These are phyloP conservation scores for Notarius lentiginosus DNA, from an alignment of 2,113 vertebrate genomes.

Conservation along the genomic window DNA sequence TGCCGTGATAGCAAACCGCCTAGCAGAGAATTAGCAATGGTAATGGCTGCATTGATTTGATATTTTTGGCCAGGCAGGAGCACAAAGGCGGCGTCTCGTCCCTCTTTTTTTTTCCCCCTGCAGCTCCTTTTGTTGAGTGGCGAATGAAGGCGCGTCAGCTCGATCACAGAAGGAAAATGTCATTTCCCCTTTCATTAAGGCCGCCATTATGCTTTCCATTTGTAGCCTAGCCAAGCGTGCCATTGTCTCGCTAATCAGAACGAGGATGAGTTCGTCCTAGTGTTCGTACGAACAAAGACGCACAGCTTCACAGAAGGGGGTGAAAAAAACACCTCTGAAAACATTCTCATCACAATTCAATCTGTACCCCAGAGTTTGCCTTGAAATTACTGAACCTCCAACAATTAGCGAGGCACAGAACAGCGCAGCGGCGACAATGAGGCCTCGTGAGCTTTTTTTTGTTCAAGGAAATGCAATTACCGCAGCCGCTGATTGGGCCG, in stretches of 20 bases:
- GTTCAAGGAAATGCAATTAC: slow-evolving; percentile 70
- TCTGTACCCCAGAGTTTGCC: slow-evolving; percentile 15
- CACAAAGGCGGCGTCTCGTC: slow-evolving; percentile 58
- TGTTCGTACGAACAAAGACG: slow-evolving; percentile 44
- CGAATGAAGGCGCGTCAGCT: slow-evolving; percentile 69
- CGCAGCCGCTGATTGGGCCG: slow-evolving; percentile 72
- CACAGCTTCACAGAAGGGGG: slow-evolving; percentile 7
- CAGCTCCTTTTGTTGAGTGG: slow-evolving; percentile 66
- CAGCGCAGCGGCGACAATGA: slow-evolving; percentile 1
- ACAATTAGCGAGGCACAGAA: slow-evolving; percentile 38
- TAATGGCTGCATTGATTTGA: slow-evolving; percentile 72
- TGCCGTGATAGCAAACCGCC: slow-evolving; percentile 68
- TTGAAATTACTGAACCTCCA: slow-evolving; percentile 30
- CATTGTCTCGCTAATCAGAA: slow-evolving; percentile 55
- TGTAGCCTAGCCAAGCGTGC: slow-evolving; percentile 41
- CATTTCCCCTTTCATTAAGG: slow-evolving; percentile 62
- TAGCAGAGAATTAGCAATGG: slow-evolving; percentile 75
- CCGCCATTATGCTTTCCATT: slow-evolving; percentile 44
- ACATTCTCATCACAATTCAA: slow-evolving; percentile 42
- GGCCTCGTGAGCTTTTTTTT: slow-evolving; percentile 29
- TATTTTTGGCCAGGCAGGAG: slow-evolving; percentile 63
- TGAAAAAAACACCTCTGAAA: slow-evolving; percentile 15
- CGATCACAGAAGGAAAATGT: slow-evolving; percentile 64
- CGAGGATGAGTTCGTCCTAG: slow-evolving; percentile 36
- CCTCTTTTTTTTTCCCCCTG: slow-evolving; percentile 22